Conservation (phyloP, 2,797 vertebrate genomes). For the Parauchenoglanis punctatus region DNA sequence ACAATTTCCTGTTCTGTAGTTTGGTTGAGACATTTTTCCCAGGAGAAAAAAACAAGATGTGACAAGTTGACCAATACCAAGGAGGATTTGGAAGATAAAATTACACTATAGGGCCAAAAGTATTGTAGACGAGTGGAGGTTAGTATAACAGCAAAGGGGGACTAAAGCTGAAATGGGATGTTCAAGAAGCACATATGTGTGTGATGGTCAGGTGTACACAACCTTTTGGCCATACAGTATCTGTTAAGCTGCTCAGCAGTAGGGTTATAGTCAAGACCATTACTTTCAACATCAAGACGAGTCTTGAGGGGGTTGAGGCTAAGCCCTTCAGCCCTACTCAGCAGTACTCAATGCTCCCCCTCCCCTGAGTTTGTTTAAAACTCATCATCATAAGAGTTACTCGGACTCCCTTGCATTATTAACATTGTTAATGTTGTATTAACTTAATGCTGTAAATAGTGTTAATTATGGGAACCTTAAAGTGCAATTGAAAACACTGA, state of each 20-base stretch:
- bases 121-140: not conserved
- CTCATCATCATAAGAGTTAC: not conserved
- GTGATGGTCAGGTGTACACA: not conserved
- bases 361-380: too few species aligned
- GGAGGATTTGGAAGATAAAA: not conserved
- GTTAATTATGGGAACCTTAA: not conserved
- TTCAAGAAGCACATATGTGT: not conserved
- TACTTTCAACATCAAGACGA: not conserved
- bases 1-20: not conserved
- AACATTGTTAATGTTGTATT: not conserved
- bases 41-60: not conserved
- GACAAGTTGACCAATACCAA: not conserved
- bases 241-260: not conserved
- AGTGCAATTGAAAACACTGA: not conserved
- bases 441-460: constrained; percentile 8
- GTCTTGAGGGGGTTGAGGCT: not conserved
- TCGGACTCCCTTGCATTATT: not conserved
- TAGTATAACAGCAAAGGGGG: not conserved
- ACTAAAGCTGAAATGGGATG: not conserved
- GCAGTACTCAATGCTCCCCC: not conserved
- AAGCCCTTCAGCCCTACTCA: not conserved
- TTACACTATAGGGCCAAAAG: not conserved
- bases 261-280: not conserved
- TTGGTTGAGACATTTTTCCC: not conserved
- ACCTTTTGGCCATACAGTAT: not conserved